Evolutionary conservation across 1,140 invertebrate genomes (phyloP).

Genomic region (Rhyzopertha dominica): DNA sequence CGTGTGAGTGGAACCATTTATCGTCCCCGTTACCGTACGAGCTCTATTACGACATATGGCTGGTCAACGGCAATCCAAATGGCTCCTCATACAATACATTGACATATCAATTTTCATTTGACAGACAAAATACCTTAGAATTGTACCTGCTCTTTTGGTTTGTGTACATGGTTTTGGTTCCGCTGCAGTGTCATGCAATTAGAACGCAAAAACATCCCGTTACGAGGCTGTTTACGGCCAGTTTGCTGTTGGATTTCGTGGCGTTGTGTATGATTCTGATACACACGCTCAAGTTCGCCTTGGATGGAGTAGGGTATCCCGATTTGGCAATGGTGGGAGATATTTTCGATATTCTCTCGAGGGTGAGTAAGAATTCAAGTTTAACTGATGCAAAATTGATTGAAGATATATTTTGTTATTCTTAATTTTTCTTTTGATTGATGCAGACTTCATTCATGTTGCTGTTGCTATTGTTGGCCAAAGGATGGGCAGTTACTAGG

Average conservation of each 20-base stretch:
- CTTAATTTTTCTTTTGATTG: slow-evolving; percentile 29
- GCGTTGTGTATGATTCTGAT: slow-evolving; percentile 80
- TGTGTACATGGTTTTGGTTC: slow-evolving; percentile 80
- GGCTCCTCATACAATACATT: slow-evolving; percentile 76
- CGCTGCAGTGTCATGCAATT: slow-evolving; percentile 84
- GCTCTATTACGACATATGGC: slow-evolving; percentile 88
- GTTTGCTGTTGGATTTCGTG: slow-evolving; percentile 77
- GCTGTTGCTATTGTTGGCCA: slow-evolving; percentile 85
- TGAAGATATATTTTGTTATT: not conserved
- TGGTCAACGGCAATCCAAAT: slow-evolving; percentile 94
- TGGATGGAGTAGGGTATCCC: slow-evolving; percentile 80
- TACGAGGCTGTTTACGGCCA: slow-evolving; percentile 85
- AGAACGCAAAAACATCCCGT: slow-evolving; percentile 82
- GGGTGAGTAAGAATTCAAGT: slow-evolving; percentile 54
- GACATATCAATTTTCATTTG: slow-evolving; percentile 95
- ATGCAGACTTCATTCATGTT: slow-evolving; percentile 91
- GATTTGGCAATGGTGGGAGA: slow-evolving; percentile 80
- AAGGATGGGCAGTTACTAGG: slow-evolving; percentile 94
- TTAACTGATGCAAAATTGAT: not conserved
- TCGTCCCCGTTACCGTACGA: slow-evolving; percentile 46
- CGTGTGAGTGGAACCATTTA: slow-evolving; percentile 79
- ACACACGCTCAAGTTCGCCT: slow-evolving; percentile 85
- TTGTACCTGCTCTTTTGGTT: slow-evolving; percentile 86
- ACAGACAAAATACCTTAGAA: slow-evolving; percentile 89
- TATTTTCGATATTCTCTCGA: slow-evolving; percentile 84